Base-by-base conservation (phyloP, 2,113 vertebrate species). In the Labeo rohita region DNA sequence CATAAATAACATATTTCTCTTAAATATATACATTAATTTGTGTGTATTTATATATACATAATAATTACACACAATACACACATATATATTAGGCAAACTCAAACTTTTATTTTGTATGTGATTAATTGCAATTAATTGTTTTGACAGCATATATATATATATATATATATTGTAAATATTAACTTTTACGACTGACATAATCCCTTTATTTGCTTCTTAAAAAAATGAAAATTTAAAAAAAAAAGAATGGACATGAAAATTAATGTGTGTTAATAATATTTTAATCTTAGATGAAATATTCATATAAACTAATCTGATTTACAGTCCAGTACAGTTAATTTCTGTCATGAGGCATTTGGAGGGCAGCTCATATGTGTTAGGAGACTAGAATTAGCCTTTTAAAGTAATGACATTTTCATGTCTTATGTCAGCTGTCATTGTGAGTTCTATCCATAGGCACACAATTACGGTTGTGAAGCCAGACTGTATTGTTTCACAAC, bases 401-500 rank as follows among this genome's bases (percentile, higher is more conserved):
- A 50, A 80, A 72, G 61, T 45, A 45, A 68, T 84, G 81, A 79
- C 81, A 84, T 76, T 68, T 76, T 84, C 49, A 84, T 39, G 65
- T 80, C 68, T 85, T 39, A 81, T 28, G 72, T 73, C 63, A 52
- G 43, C 36, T 78, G 16, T 18, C 63, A 61, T 39, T 21, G 59
- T 47, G 4, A 59, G 73, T 85, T 76, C 70, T 70, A 21, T 75
- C 66, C 15, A 56, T 15, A 63, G 50, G 72, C 54, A 66, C 10
- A 66, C 61, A 84, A 80, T 47, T 75, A 76, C 36, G 73, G 75
- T 79, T 85, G 75, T 80, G 76, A 80, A 80, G 72, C 85, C 65
- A 74, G 84, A 84, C 54, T 81, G 66, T 82, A 61, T 79, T 54
- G 73, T 83, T 88, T 84, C 87, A 84, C 75, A 47, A 80, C 80